phyloP scores from a whole-genome alignment of 2,888 invertebrate species.

The Leptinotarsa tumamoca region DNA sequence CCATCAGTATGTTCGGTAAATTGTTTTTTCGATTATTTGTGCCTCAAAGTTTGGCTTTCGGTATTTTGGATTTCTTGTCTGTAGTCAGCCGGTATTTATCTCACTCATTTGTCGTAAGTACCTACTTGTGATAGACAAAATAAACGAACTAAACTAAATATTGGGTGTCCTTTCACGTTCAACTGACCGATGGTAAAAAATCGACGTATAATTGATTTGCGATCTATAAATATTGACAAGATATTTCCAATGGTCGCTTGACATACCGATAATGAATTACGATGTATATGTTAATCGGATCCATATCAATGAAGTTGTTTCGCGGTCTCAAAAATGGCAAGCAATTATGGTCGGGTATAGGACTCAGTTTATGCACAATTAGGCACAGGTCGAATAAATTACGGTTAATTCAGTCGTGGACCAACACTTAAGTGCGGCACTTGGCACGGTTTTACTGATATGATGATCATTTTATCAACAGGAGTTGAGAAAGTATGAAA shows the following conservation, averaged over 20 bases:
- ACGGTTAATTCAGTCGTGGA: neutral
- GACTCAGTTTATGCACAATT: conserved; percentile 5
- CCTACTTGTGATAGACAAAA: neutral
- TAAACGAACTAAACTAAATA: neutral
- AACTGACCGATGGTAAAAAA: neutral
- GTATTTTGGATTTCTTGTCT: no score
- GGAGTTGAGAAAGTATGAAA: neutral
- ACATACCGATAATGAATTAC: conserved; percentile 8
- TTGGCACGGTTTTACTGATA: neutral
- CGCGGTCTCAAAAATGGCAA: conserved; percentile 7
- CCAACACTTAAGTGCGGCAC: neutral
- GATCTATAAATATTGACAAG: conserved; percentile 9
- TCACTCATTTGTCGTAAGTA: neutral
- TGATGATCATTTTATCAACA: neutral
- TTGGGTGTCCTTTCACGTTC: neutral
- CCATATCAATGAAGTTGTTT: conserved; percentile 15
- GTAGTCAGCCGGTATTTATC: no score
- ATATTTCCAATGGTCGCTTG: neutral
- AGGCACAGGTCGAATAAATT: conserved; percentile 10
- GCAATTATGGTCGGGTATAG: neutral
- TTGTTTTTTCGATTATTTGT: no score
- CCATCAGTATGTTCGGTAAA: no score
- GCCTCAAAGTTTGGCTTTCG: no score
- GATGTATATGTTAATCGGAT: conserved; percentile 13
- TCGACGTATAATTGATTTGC: conserved; percentile 6